Conservation (phyloP, 2,113 vertebrate species). For the Hepsetus odoe region DNA sequence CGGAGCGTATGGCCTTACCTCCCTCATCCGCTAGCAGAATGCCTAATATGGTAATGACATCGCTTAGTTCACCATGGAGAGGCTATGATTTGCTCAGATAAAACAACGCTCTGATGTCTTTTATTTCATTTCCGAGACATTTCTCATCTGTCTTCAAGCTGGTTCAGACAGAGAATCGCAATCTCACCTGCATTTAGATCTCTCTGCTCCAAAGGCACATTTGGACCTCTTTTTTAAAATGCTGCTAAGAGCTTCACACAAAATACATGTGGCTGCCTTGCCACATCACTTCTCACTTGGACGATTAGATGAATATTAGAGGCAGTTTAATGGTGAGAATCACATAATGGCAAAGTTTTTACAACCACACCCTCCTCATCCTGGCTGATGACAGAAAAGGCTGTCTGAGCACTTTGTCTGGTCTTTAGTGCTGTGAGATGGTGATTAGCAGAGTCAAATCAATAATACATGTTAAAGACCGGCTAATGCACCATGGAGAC, state of each 20-base stretch:
- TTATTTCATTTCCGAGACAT: constrained; percentile 7
- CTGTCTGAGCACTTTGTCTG: constrained; percentile 44
- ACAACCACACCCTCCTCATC: constrained; percentile 11
- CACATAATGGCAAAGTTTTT: constrained; percentile 28
- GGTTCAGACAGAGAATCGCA: background rate
- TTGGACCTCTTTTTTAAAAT: constrained; percentile 2
- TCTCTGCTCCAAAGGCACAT: background rate
- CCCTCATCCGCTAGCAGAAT: background rate
- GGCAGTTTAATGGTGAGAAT: constrained; percentile 10
- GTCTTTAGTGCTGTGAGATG: constrained; percentile 41
- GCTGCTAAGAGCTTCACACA: constrained; percentile 7
- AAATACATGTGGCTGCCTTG: constrained; percentile 18
- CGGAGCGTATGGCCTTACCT: constrained; percentile 28
- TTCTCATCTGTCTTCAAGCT: background rate
- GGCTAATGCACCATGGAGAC: constrained; percentile 59
- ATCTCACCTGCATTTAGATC: constrained; percentile 8
- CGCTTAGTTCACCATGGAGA: background rate
- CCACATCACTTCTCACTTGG: background rate
- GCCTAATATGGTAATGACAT: constrained; percentile 11
- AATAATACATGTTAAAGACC: constrained; percentile 58
- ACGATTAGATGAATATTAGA: background rate
- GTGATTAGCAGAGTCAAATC: constrained; percentile 57
- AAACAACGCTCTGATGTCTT: constrained; percentile 2
- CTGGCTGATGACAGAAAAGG: constrained; percentile 27
- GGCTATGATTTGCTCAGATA: background rate